Evolutionary conservation across 2,888 invertebrate species (phyloP), one percentile per base, ranked within the genome.

Genomic region (Habrosyne pyritoides): DNA sequence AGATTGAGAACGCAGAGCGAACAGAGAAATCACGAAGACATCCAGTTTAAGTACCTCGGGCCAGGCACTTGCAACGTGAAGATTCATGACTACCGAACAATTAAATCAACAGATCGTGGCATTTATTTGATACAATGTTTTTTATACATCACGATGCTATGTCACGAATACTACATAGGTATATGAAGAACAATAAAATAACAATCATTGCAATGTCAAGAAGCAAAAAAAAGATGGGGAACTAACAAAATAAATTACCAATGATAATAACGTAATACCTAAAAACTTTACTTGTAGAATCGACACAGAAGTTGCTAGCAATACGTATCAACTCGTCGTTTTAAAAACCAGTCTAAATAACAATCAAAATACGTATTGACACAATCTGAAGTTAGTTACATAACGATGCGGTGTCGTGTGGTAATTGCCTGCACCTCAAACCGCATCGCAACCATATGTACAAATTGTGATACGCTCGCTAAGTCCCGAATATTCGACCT

Each of bases 401-500:
- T 33, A 33, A 33, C 33, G 33, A 2, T 36, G 36, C 14, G 14
- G n/a, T 6, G 14, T 33, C 12, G 24, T 24, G 24, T 24, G 24
- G 24, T 24, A 7, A 24, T 24, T 3, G 24, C 7, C 24, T 5
- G 24, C 7, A 24, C 24, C 24, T 5, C 24, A 24, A 24, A 24
- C 36, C 14, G 14, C 36, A 14, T 36, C 36, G 6, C 14, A n/a
- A 36, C n/a, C 14, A 6, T 30, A 30, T 10, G 30, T 36, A 24
- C 24, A 5, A 36, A 36, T 36, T 14, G 36, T 30, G 30, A 10
- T 36, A n/a, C 36, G 36, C 7, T 36, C 36, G 6, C 42, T 36
- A 7, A 14, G 42, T 18, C n/a, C 54, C 53, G 61, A 70, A 65
- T 57, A 60, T 61, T 57, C 36, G 61, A 55, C 57, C 61, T 60